These are phyloP conservation scores for Coenobita brevimanus DNA, from an alignment of 1,140 invertebrate species.

Conservation along the genomic window DNA sequence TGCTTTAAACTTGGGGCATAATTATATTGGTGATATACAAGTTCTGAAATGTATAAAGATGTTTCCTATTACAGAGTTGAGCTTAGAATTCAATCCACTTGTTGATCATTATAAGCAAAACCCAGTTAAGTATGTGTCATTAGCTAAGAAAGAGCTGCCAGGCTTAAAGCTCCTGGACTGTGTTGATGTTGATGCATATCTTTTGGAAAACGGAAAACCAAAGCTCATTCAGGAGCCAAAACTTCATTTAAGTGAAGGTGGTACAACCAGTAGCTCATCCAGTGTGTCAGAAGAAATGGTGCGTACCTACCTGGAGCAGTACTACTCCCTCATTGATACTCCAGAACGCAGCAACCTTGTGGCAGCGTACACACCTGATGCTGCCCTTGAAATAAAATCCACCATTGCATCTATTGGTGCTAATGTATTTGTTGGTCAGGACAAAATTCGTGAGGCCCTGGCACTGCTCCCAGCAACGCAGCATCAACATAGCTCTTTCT, in stretches of 20 bases:
- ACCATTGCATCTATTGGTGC: background rate
- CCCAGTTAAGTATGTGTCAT: conserved; percentile 42
- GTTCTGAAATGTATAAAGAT: conserved; percentile 32
- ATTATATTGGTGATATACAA: conserved; percentile 37
- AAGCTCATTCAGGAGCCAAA: background rate
- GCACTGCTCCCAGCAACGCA: conserved; percentile 29
- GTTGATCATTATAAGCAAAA: conserved; percentile 33
- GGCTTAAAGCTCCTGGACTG: conserved; percentile 36
- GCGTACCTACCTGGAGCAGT: conserved; percentile 42
- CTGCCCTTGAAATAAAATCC: conserved; percentile 52
- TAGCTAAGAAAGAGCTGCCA: conserved; percentile 21
- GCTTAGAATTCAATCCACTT: conserved; percentile 47
- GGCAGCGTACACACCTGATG: conserved; percentile 56
- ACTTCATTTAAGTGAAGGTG: background rate
- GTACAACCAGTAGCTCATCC: conserved; percentile 5
- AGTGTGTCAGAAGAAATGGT: conserved; percentile 31
- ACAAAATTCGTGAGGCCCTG: conserved; percentile 28
- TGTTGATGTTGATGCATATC: conserved; percentile 42
- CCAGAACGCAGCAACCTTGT: conserved; percentile 37
- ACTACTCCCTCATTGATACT: conserved; percentile 50
- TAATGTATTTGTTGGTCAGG: conserved; percentile 50
- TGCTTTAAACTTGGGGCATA: conserved; percentile 50
- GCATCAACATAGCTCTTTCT: conserved; percentile 54
- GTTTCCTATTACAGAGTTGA: conserved; percentile 53
- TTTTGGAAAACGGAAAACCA: conserved; percentile 22